phyloP scores from a whole-genome alignment of 2,113 vertebrate genomes.

The Campylomormyrus numenius region DNA sequence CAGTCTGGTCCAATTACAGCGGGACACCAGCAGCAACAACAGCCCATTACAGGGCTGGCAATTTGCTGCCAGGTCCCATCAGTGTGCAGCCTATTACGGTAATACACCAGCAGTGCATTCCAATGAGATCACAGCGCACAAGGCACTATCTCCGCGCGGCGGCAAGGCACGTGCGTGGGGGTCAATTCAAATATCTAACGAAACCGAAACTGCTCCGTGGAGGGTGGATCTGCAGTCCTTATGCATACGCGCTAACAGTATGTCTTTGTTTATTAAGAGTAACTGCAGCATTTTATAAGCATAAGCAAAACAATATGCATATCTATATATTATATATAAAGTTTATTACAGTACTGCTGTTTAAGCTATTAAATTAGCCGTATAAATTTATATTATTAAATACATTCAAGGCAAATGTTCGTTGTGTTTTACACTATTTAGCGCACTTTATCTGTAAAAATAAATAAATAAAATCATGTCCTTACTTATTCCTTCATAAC shows the following conservation, averaged over 20 bases:
- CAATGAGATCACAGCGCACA: conserved; percentile 28
- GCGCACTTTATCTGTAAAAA: not conserved
- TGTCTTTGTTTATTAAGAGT: not conserved
- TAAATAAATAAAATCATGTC: not conserved
- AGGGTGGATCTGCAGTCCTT: not conserved
- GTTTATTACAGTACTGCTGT: not conserved
- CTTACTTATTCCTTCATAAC: not conserved
- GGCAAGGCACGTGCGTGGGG: not conserved
- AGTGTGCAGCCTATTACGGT: conserved; percentile 56
- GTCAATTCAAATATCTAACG: not conserved
- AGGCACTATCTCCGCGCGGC: not conserved
- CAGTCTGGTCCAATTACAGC: conserved; percentile 39
- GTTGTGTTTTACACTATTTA: not conserved
- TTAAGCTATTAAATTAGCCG: not conserved
- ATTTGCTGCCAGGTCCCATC: conserved; percentile 52
- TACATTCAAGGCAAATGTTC: not conserved
- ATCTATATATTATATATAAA: not conserved
- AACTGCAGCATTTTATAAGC: not conserved
- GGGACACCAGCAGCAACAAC: conserved; percentile 45
- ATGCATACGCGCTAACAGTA: not conserved
- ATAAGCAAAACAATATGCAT: not conserved
- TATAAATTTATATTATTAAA: not conserved
- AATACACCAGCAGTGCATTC: conserved; percentile 41
- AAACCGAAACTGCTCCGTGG: not conserved
- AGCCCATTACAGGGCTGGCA: conserved; percentile 53